A percentile compares a stretch with the other conserved stretches of the same genome.
Evolutionary conservation across 2,113 vertebrate genomes (phyloP).

Genomic region (Sylvia atricapilla): DNA sequence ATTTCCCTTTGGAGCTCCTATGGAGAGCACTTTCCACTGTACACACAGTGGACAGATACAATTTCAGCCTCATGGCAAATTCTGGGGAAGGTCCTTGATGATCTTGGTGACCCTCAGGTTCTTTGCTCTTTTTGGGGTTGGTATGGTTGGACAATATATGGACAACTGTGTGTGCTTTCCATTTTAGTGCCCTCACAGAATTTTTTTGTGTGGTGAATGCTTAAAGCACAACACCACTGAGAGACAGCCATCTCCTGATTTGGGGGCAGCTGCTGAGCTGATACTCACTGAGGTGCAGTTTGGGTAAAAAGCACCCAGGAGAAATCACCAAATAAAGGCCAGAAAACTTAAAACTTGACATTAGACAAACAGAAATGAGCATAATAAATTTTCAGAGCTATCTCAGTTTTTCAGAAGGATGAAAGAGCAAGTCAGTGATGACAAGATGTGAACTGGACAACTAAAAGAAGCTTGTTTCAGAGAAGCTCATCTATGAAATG

Average conservation of each 20-base stretch:
- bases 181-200: not conserved
- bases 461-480: not conserved
- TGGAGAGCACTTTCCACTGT: not conserved
- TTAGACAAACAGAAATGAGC: not conserved
- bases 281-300: not conserved
- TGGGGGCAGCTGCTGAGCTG: not conserved
- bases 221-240: not conserved
- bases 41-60: not conserved
- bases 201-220: not conserved
- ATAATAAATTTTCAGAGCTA: not conserved
- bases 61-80: not conserved
- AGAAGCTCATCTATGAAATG: not conserved
- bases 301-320: not conserved
- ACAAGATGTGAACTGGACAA: not conserved
- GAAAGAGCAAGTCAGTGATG: not conserved
- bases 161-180: not conserved
- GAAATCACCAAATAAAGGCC: not conserved
- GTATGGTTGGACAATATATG: not conserved
- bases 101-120: not conserved
- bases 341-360: not conserved
- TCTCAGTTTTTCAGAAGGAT: not conserved
- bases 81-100: not conserved
- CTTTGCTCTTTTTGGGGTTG: not conserved
- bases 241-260: not conserved
- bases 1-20: not conserved